Percentiles rank a stretch among this genome's conserved stretches.
Evolutionary conservation across 2,797 vertebrate genomes (phyloP).

Genomic region (Etheostoma nigrum): DNA sequence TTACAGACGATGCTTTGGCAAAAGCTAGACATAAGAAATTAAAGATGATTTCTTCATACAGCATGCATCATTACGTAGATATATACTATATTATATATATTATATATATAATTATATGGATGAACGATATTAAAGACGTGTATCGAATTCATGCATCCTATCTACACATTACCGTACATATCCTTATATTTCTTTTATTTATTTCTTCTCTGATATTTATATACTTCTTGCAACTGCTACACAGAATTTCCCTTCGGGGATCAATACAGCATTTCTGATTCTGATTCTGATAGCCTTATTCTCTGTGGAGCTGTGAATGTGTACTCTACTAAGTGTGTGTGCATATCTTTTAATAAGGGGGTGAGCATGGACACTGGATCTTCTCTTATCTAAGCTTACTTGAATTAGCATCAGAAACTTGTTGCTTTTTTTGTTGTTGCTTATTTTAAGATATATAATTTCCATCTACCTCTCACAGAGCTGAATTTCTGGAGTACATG

Average conservation of each 20-base stretch:
- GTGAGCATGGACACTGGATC: background rate
- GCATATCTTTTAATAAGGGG: slow-evolving; percentile 21
- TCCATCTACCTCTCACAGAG: background rate
- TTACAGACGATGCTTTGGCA: background rate
- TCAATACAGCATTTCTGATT: too few species aligned
- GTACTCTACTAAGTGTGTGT: slow-evolving; percentile 3
- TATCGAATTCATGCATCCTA: slow-evolving; percentile 14
- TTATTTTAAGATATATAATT: slow-evolving; percentile 1
- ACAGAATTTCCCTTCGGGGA: too few species aligned
- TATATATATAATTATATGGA: too few species aligned
- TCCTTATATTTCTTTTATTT: too few species aligned
- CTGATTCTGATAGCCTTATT: background rate
- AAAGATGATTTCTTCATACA: slow-evolving; percentile 21
- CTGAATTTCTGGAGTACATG: slow-evolving; percentile 24
- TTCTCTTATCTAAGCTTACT: slow-evolving; percentile 24
- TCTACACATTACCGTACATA: background rate
- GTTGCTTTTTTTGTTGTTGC: background rate
- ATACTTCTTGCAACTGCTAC: too few species aligned
- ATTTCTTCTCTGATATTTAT: too few species aligned
- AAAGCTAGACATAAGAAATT: slow-evolving; percentile 5
- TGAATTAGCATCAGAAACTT: slow-evolving; percentile 50
- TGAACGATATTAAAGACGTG: background rate
- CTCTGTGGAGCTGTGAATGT: slow-evolving; percentile 7
- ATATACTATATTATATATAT: too few species aligned
- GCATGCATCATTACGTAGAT: background rate